A percentile compares a stretch with the other conserved stretches of the same genome.
Conservation (phyloP, 2,888 invertebrate species). For the Pilophorus perplexus region DNA sequence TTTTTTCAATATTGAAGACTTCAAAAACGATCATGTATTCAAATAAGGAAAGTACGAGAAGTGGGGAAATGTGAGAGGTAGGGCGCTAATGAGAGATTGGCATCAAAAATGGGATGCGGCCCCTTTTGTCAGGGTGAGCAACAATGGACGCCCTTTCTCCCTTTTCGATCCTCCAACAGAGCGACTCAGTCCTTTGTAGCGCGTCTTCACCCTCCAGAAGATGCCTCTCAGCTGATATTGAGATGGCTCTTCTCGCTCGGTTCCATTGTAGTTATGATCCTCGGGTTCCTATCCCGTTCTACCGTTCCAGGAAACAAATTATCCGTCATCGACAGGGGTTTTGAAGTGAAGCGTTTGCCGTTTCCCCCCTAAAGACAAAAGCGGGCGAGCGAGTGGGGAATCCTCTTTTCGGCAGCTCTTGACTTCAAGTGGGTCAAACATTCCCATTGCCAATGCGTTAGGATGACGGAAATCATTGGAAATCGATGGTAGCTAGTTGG, state of each 20-base stretch:
- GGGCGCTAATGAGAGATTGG: slow-evolving; percentile 18
- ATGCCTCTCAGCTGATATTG: slow-evolving; percentile 12
- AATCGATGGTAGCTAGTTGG: too few species aligned
- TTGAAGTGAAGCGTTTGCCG: background rate
- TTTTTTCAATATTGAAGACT: background rate
- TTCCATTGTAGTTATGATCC: slow-evolving; percentile 23
- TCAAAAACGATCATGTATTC: background rate
- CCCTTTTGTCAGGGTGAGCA: slow-evolving; percentile 12
- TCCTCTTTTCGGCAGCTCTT: slow-evolving; percentile 7
- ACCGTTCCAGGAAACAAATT: slow-evolving; percentile 26
- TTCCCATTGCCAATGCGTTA: too few species aligned
- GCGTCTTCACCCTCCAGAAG: background rate
- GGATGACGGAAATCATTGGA: too few species aligned
- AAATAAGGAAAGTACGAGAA: background rate
- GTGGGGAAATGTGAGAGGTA: background rate
- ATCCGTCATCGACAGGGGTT: slow-evolving; percentile 17
- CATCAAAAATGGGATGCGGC: slow-evolving; percentile 22
- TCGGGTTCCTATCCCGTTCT: background rate
- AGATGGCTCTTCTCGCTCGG: slow-evolving; percentile 7
- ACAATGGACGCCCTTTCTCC: background rate
- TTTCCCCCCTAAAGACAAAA: slow-evolving; percentile 10
- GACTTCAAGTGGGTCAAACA: slow-evolving; percentile 6
- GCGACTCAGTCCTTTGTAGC: background rate
- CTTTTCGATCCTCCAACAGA: slow-evolving; percentile 13
- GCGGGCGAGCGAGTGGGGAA: slow-evolving; percentile 5